Conservation (phyloP, 2,797 vertebrate genomes). For the Sternarchorhynchus goeldii region DNA sequence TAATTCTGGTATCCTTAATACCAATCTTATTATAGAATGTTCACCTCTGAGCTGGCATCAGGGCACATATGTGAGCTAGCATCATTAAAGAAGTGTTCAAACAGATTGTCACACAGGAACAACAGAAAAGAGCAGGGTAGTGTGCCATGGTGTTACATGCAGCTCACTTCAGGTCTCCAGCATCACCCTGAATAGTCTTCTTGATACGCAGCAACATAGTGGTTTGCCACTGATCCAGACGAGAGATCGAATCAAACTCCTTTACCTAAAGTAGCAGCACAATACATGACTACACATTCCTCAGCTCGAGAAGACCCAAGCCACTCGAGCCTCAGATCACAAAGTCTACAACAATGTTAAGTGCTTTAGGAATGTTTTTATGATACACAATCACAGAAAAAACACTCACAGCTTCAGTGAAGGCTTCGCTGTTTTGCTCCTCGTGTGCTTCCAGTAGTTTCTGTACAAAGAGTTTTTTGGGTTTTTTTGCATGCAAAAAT, state of each 20-base stretch:
- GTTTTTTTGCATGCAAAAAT: neutral
- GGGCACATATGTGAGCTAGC: slow-evolving; percentile 38
- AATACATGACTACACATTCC: neutral
- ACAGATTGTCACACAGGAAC: slow-evolving; percentile 51
- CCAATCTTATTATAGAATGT: slow-evolving; percentile 24
- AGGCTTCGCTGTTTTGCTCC: slow-evolving; percentile 95
- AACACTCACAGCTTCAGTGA: slow-evolving; percentile 90
- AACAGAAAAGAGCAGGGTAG: slow-evolving; percentile 46
- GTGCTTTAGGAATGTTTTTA: neutral
- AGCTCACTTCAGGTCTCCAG: slow-evolving; percentile 87
- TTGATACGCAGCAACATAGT: slow-evolving; percentile 99
- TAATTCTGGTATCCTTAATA: slow-evolving; percentile 39
- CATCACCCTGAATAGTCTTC: slow-evolving; percentile 94
- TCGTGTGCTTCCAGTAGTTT: slow-evolving; percentile 97
- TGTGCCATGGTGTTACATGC: slow-evolving; percentile 52
- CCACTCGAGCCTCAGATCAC: no score
- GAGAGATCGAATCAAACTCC: slow-evolving; percentile 94
- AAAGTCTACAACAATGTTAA: neutral
- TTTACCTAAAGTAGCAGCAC: slow-evolving; percentile 76
- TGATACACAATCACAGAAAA: neutral
- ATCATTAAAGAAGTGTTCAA: slow-evolving; percentile 49
- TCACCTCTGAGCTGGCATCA: slow-evolving; percentile 28
- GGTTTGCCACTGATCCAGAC: slow-evolving; percentile 97
- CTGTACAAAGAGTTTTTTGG: slow-evolving; percentile 67
- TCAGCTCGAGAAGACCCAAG: neutral